These are phyloP conservation scores for Naso thynnoides DNA, from an alignment of 2,797 vertebrate genomes.

Conservation along the genomic window DNA sequence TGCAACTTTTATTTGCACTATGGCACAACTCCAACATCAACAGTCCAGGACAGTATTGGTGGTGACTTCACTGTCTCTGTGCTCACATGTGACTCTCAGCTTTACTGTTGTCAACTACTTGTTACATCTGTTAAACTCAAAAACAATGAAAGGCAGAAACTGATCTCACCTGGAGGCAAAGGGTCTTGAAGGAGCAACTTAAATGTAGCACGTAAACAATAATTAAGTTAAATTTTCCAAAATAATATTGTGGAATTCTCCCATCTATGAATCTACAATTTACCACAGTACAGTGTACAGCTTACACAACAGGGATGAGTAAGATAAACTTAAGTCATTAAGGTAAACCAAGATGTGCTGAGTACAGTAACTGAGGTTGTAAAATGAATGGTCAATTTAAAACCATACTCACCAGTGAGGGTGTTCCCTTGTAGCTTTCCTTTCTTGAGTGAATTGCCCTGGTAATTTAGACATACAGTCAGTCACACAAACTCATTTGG, in stretches of 20 bases:
- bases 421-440: constrained; percentile 67
- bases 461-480: constrained; percentile 59
- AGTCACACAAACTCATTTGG: constrained; percentile 29
- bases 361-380: background rate
- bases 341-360: background rate
- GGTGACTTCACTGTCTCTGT: background rate
- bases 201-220: no score
- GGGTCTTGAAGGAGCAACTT: no score
- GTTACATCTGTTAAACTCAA: no score
- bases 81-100: constrained; percentile 7
- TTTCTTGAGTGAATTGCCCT: constrained; percentile 75
- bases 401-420: constrained; percentile 75
- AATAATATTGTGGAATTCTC: constrained; percentile 15
- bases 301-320: constrained; percentile 16
- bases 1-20: background rate
- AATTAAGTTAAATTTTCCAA: background rate
- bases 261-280: background rate
- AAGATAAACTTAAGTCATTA: background rate
- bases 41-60: constrained; percentile 18
- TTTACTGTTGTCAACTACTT: no score
- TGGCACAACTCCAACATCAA: background rate
- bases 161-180: no score
- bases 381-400: constrained; percentile 16
- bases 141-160: no score
- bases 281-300: background rate